These are phyloP conservation scores for Poeciliopsis paucimaculata DNA, from an alignment of 2,797 vertebrate genomes.

Conservation along the genomic window DNA sequence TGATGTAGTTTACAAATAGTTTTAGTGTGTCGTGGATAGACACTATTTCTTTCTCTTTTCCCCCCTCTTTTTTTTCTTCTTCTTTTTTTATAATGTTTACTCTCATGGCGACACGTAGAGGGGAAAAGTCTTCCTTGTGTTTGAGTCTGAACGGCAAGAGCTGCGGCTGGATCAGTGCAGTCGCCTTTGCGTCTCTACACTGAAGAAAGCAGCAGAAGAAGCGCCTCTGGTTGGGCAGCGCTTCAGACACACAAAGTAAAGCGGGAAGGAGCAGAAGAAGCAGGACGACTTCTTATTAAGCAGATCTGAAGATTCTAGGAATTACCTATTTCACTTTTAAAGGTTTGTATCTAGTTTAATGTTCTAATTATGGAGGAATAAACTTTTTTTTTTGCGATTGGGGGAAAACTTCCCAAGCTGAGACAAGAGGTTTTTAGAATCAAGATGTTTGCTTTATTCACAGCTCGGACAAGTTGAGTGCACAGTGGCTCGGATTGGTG, in stretches of 20 bases:
- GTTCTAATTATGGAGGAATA: fast-evolving
- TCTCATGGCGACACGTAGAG: neutral
- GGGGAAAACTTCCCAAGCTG: neutral
- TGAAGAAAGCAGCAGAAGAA: slow-evolving; percentile 24
- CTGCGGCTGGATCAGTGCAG: neutral
- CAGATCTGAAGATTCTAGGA: slow-evolving; percentile 5
- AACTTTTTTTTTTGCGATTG: neutral
- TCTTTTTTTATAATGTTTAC: neutral
- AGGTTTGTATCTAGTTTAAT: slow-evolving; percentile 35
- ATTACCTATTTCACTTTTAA: neutral
- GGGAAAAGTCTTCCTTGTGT: neutral
- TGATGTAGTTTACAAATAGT: neutral
- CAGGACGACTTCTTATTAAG: slow-evolving; percentile 7
- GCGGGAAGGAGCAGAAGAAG: slow-evolving; percentile 23
- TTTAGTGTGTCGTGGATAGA: neutral
- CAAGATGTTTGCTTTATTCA: neutral
- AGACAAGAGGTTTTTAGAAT: neutral
- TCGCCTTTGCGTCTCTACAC: neutral
- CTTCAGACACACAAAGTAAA: slow-evolving; percentile 18
- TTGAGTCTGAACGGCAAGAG: neutral
- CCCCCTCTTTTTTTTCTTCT: neutral
- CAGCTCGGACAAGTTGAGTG: neutral
- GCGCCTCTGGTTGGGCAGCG: slow-evolving; percentile 36
- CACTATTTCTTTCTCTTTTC: neutral
- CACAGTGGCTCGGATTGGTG: neutral